Evolutionary conservation across 1,140 invertebrate genomes (phyloP).

Genomic region (Hesperophylax magnus): DNA sequence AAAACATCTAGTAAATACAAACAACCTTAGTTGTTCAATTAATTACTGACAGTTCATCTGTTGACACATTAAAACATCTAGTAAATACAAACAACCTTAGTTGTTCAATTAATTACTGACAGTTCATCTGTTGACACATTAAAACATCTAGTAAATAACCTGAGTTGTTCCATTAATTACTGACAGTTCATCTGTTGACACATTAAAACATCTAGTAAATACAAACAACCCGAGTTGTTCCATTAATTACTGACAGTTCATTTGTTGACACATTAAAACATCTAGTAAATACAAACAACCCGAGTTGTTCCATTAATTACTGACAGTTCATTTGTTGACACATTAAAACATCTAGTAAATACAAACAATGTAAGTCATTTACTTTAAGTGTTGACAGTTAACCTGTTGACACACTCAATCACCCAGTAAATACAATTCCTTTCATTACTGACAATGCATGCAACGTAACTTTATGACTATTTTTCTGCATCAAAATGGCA

Average conservation of each 20-base stretch:
- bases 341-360: slow-evolving; percentile 47
- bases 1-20: no score
- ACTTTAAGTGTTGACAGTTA: no score
- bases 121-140: background rate
- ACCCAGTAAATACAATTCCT: slow-evolving; percentile 9
- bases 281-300: no score
- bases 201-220: no score
- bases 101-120: background rate
- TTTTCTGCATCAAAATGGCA: slow-evolving; percentile 57
- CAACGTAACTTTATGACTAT: slow-evolving; percentile 56
- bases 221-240: background rate
- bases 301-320: background rate
- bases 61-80: background rate
- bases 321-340: slow-evolving; percentile 1
- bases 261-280: background rate
- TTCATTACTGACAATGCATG: slow-evolving; percentile 51
- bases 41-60: background rate
- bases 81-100: no score
- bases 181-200: background rate
- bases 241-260: background rate
- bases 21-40: background rate
- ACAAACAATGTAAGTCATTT: slow-evolving; percentile 40
- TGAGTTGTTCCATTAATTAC: background rate
- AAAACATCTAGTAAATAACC: no score
- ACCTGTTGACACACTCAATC: no score